A percentile compares a stretch with the other conserved stretches of the same genome.
These are phyloP conservation scores for Dipodomys merriami DNA, from an alignment of 2,113 vertebrate species.

Conservation along the genomic window DNA sequence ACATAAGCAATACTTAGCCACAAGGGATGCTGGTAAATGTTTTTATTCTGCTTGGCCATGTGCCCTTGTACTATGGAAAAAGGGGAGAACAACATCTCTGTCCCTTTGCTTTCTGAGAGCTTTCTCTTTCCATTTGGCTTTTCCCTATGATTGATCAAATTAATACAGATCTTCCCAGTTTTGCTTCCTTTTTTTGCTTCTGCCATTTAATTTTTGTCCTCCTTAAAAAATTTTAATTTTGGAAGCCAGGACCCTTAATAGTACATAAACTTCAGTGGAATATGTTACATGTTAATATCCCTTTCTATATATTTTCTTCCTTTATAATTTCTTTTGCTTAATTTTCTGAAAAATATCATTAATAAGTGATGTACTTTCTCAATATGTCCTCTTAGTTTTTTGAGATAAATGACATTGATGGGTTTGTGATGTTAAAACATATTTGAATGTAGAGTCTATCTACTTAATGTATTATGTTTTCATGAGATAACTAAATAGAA, in stretches of 20 bases:
- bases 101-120: neutral
- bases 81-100: neutral
- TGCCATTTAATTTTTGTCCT: slow-evolving; percentile 37
- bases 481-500: too few species aligned
- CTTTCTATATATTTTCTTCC: slow-evolving; percentile 16
- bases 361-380: too few species aligned
- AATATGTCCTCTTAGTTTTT: too few species aligned
- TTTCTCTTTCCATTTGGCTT: neutral
- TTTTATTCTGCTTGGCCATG: neutral
- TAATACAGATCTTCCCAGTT: neutral
- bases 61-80: neutral
- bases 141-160: slow-evolving; percentile 21
- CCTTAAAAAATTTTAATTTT: slow-evolving; percentile 22
- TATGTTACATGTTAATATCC: slow-evolving; percentile 29
- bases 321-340: neutral
- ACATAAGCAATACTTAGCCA: neutral
- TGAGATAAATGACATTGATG: too few species aligned
- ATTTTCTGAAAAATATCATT: too few species aligned
- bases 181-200: slow-evolving; percentile 24
- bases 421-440: too few species aligned
- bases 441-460: too few species aligned
- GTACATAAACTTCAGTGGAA: neutral
- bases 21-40: slow-evolving; percentile 1
- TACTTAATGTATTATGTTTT: too few species aligned
- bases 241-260: neutral